phyloP scores from a whole-genome alignment of 2,113 vertebrate genomes.

The Thalassoma bifasciatum region DNA sequence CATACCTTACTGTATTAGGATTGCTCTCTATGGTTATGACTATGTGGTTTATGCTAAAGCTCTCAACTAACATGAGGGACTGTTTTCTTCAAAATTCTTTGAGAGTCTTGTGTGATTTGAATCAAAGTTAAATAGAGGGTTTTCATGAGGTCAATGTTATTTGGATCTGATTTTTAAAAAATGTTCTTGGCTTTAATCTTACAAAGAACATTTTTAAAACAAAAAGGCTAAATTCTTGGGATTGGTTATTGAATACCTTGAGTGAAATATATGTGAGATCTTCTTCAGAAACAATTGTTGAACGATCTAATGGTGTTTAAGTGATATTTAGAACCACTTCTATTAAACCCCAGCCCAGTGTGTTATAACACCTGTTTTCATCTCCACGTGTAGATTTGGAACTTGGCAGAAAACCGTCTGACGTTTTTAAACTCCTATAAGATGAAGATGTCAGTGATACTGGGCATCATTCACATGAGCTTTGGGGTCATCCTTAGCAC shows the following conservation, averaged over 20 bases:
- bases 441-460: constrained; percentile 99
- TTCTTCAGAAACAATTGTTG: not conserved
- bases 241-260: not conserved
- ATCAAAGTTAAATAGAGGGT: not conserved
- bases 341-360: too few species aligned
- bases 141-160: not conserved
- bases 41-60: not conserved
- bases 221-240: not conserved
- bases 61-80: not conserved
- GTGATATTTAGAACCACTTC: too few species aligned
- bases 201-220: too few species aligned
- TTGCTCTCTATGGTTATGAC: not conserved
- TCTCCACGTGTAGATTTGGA: constrained; percentile 89
- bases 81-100: too few species aligned
- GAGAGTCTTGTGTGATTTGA: not conserved
- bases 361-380: not conserved
- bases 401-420: constrained; percentile 93
- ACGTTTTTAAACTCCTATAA: constrained; percentile 98
- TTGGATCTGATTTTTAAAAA: too few species aligned
- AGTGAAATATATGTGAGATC: not conserved
- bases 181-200: too few species aligned
- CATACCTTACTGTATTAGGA: not conserved
- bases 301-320: too few species aligned
- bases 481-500: constrained; percentile 92
- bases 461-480: constrained; percentile 94